Conservation (phyloP, 2,888 invertebrate species). For the Branchellion lobata region DNA sequence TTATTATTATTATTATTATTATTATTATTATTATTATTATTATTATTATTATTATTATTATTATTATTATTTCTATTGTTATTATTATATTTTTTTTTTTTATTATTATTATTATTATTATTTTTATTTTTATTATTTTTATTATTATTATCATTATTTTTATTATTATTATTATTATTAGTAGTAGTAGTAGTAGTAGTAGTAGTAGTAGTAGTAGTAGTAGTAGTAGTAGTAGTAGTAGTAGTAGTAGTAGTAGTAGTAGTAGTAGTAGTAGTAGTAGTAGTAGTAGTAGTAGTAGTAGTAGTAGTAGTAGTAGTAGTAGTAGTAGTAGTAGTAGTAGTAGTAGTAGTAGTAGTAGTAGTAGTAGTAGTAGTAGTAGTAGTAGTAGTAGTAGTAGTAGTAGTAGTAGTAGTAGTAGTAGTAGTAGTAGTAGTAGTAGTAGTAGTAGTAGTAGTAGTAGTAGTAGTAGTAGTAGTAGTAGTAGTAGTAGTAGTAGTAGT, state of each 20-base stretch:
- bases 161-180: no score
- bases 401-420: constrained; percentile 9
- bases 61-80: no score
- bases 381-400: constrained; percentile 9
- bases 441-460: constrained; percentile 9
- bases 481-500: constrained; percentile 9
- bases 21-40: no score
- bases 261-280: constrained; percentile 9
- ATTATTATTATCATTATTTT: no score
- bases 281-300: constrained; percentile 9
- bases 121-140: no score
- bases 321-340: constrained; percentile 9
- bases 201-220: constrained; percentile 9
- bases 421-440: constrained; percentile 9
- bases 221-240: constrained; percentile 9
- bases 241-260: constrained; percentile 9
- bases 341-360: no score
- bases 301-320: constrained; percentile 9
- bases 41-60: no score
- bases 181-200: no score
- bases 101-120: no score
- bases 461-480: constrained; percentile 9
- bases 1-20: no score
- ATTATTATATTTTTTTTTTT: no score
- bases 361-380: constrained; percentile 9